Evolutionary conservation across 2,797 vertebrate species (phyloP), one percentile per base, ranked within the genome.

Genomic region (Simalia tracyae): DNA sequence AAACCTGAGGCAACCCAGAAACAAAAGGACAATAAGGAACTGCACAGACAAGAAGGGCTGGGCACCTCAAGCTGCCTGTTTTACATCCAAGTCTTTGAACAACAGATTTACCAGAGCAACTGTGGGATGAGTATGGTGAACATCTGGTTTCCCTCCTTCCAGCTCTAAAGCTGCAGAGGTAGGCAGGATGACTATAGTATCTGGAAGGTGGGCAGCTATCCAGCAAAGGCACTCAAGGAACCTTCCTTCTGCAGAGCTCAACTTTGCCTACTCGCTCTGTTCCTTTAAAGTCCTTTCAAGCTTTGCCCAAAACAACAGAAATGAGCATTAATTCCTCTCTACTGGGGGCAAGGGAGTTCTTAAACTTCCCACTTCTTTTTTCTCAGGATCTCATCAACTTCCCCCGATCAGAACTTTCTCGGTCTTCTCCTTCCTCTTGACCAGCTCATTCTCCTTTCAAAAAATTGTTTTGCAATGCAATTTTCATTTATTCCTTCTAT

Each of bases 1-100:
- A 81, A 99, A 99, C 96, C 99, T 99, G 72, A 85, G 90, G 2
- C 0, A 2, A 24, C 42, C 76, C 8, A 84, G 8, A 89, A 86
- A 2, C 19, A 3, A 4, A 46, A 42, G n/a, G 22, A 1, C 31
- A 59, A 10, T 15, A 26, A 50, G 3, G 19, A 72, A 1, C 61
- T 9, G 6, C 46, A 2, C 28, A 66, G 26, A 42, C 31, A 17
- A 36, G 68, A 26, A 24, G 81, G 64, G 24, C 64, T 22, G 24
- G 17, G 24, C 64, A n/a, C 81, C 46, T 26, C 28, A 28, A n/a
- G 28, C 64, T 46, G 24, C 11, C 28, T 8, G 50, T n/a, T 85
- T 66, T 9, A n/a, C 54, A n/a, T 19, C 54, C 7, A 4, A 5
- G 22, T 14, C 24, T 46, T 46, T 11, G 2, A 57, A 54, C 54